Percentiles rank a stretch among this genome's conserved stretches.
Conservation (phyloP, 2,797 vertebrate species). For the Lithobates pipiens region DNA sequence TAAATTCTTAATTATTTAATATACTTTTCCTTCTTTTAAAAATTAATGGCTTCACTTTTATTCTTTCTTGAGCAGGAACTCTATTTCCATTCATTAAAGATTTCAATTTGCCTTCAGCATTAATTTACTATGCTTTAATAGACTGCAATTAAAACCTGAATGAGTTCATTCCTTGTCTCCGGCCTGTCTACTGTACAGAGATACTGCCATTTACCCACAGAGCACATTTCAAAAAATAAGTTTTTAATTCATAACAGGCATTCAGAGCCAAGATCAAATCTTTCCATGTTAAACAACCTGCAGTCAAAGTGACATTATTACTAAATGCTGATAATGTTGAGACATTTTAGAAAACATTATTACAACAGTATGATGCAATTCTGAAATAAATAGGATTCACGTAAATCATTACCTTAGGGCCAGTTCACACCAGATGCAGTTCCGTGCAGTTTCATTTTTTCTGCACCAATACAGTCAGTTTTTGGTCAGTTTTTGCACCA, state of each 20-base stretch:
- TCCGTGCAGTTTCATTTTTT: too few species aligned
- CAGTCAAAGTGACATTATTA: neutral
- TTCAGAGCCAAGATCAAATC: slow-evolving; percentile 16
- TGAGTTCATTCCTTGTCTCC: slow-evolving; percentile 47
- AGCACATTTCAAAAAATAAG: slow-evolving; percentile 6
- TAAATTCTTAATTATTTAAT: neutral
- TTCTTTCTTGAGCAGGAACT: slow-evolving; percentile 21
- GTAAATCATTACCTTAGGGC: neutral
- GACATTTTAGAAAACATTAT: neutral
- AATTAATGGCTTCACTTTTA: neutral
- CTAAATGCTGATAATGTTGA: neutral
- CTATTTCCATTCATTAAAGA: slow-evolving; percentile 40
- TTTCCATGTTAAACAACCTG: neutral
- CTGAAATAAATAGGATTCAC: neutral
- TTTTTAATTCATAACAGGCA: slow-evolving; percentile 21
- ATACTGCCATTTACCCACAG: slow-evolving; percentile 44
- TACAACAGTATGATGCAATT: neutral
- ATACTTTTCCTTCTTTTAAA: neutral
- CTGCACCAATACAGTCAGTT: too few species aligned
- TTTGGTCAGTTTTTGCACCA: too few species aligned
- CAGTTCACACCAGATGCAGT: too few species aligned
- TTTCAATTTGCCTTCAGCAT: slow-evolving; percentile 48
- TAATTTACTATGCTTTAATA: slow-evolving; percentile 58
- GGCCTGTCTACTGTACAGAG: slow-evolving; percentile 27
- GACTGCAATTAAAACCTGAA: slow-evolving; percentile 56